Conservation (phyloP, 2,113 vertebrate genomes). For the Rhinogobius similis region DNA sequence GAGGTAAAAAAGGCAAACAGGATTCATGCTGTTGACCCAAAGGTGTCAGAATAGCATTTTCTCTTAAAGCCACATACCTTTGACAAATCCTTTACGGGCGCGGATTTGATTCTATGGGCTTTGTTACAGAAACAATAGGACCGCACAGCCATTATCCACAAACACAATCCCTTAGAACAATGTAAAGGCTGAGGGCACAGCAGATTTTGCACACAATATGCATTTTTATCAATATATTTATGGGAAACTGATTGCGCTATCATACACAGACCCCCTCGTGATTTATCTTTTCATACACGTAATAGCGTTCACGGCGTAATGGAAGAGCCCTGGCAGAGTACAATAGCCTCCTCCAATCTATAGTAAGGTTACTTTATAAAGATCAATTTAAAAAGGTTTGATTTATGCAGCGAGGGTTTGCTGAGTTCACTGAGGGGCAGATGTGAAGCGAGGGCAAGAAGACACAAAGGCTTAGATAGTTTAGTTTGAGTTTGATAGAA, state of each 20-base stretch:
- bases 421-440: neutral
- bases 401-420: neutral
- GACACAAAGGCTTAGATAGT: neutral
- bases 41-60: constrained; percentile 28
- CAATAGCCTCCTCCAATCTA: neutral
- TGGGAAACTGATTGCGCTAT: constrained; percentile 47
- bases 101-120: constrained; percentile 31
- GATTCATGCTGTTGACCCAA: constrained; percentile 23
- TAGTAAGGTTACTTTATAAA: neutral
- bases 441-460: neutral
- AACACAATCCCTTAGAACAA: neutral
- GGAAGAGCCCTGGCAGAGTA: neutral
- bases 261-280: constrained; percentile 10
- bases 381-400: neutral
- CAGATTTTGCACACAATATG: constrained; percentile 14
- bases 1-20: constrained; percentile 8
- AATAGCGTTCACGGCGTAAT: constrained; percentile 1
- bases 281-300: constrained; percentile 36
- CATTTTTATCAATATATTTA: constrained; percentile 30
- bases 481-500: too few species aligned
- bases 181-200: neutral
- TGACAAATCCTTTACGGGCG: constrained; percentile 27
- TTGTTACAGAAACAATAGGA: constrained; percentile 26
- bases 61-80: constrained; percentile 23
- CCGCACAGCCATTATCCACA: neutral